Percentiles rank a stretch among this genome's conserved stretches.
Conservation (phyloP, 2,113 vertebrate genomes). For the Apteryx mantelli region DNA sequence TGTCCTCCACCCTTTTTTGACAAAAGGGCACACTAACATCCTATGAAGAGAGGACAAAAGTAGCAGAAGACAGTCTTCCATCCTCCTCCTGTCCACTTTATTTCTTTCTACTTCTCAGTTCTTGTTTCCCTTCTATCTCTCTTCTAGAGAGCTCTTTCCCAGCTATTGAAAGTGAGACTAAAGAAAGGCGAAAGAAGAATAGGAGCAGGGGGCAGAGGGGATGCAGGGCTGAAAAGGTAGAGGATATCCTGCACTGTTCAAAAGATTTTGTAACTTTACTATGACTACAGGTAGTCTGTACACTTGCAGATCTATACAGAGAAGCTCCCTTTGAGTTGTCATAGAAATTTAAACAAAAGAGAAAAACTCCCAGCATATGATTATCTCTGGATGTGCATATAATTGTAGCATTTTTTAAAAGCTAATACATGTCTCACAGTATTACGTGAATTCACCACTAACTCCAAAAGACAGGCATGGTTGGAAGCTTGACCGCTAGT, state of each 20-base stretch:
- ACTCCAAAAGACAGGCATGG: neutral
- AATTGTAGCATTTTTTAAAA: neutral
- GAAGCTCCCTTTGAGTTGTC: neutral
- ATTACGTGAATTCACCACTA: neutral
- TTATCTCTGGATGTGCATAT: neutral
- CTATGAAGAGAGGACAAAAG: neutral
- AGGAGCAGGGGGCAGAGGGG: neutral
- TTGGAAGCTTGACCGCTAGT: slow-evolving; percentile 16
- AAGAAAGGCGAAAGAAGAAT: neutral
- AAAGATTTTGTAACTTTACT: neutral
- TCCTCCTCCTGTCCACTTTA: neutral
- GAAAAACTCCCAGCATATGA: neutral
- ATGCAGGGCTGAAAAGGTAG: neutral
- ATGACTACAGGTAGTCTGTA: neutral
- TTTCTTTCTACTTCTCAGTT: neutral
- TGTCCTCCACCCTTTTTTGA: neutral
- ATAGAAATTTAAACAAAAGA: neutral
- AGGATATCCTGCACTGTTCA: neutral
- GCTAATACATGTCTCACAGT: neutral
- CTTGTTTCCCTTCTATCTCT: neutral
- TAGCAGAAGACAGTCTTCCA: neutral
- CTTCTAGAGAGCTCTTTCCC: neutral
- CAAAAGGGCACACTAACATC: neutral
- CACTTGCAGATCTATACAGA: neutral
- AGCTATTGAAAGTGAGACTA: neutral